Evolutionary conservation across 1,140 invertebrate genomes (phyloP).

Genomic region (Trichonephila clavipes): DNA sequence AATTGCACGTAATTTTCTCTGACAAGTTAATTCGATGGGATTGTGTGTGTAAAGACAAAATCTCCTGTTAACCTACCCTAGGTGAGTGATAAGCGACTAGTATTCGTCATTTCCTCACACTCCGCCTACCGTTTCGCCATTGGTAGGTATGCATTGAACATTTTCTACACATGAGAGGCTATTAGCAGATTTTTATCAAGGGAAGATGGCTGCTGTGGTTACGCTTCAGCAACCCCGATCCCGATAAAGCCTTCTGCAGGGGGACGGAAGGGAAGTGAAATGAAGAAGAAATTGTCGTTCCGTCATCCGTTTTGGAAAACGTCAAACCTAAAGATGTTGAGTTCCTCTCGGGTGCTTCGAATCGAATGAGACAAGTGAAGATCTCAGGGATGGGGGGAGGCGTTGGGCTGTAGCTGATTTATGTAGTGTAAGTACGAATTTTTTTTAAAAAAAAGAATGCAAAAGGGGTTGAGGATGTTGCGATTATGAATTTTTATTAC

Average conservation of each 20-base stretch:
- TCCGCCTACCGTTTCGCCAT: slow-evolving; percentile 20
- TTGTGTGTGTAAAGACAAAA: neutral
- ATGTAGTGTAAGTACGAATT: neutral
- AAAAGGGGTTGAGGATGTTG: neutral
- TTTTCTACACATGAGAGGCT: slow-evolving; percentile 18
- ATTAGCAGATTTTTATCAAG: slow-evolving; percentile 22
- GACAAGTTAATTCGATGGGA: neutral
- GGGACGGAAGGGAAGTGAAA: neutral
- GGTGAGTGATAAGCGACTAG: neutral
- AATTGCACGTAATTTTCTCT: neutral
- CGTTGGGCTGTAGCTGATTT: neutral
- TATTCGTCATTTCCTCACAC: slow-evolving; percentile 17
- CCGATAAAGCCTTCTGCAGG: neutral
- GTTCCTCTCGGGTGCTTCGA: neutral
- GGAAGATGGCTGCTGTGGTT: neutral
- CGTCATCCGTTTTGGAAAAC: neutral
- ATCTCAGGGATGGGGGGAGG: neutral
- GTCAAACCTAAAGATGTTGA: neutral
- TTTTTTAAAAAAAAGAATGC: neutral
- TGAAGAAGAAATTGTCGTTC: neutral
- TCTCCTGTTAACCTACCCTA: neutral
- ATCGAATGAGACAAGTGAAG: neutral
- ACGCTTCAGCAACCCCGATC: neutral
- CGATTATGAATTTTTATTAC: neutral
- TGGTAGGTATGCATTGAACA: slow-evolving; percentile 3